Base-by-base conservation (phyloP, 2,113 vertebrate genomes). In the Paedocypris sp. region DNA sequence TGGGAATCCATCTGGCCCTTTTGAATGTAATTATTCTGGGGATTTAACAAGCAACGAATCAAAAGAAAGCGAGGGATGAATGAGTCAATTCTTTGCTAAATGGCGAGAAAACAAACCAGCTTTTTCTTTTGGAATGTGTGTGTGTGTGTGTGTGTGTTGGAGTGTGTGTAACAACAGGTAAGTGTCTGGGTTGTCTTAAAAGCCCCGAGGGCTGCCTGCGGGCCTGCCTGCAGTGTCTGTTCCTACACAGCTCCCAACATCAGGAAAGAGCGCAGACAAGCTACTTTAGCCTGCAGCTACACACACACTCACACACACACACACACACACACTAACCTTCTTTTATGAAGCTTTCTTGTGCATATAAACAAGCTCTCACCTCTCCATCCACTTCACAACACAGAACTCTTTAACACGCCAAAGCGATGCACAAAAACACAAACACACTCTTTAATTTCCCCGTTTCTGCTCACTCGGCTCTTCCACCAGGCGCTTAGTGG, bases 201-300 rank as follows among this genome's bases (percentile, higher is more conserved):
- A 68, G 70, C 81, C 83, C 80, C 38, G 58, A 80, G 81, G 84
- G 79, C 73, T 80, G 81, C 81, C 78, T 64, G 33, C 25, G 75
- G 81, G 73, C 75, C 72, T 32, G 77, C 81, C 79, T 78, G 45
- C 64, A 78, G 82, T 77, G 73, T 71, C 73, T 82, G 79, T 79
- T 85, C 77, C 67, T 77, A 83, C 81, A 83, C 56, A 60, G 61
- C 28, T 59, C 36, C 53, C 64, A 61, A 73, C 65, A 73, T 67
- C 73, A 71, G 73, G 75, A 79, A 79, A 72, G 67, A 78, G 59
- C 60, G 77, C 58, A 73, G 70, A 79, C 78, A 82, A 68, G 59
- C 73, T 73, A 67, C 62, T 72, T 60, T 74, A 73, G 68, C 77
- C 79, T 78, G 68, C 63, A 79, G 77, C 75, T 54, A 46, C 36